Evolutionary conservation across 2,797 vertebrate genomes (phyloP).

Genomic region (Diglossa cyanea): DNA sequence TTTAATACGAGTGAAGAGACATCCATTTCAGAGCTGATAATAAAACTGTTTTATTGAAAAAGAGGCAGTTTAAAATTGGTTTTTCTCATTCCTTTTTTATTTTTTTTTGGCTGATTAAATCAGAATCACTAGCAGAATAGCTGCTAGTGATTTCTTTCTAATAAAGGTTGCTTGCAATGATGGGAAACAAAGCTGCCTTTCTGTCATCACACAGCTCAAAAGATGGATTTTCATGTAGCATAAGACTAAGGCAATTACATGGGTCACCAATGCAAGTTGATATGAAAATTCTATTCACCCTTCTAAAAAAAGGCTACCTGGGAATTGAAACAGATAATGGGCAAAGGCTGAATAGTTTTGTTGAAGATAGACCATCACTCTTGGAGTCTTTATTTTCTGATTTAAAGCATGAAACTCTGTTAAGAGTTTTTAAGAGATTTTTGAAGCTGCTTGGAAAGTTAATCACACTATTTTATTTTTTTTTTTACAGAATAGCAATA

Average conservation of each 20-base stretch:
- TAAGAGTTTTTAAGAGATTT: background rate
- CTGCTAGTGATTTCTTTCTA: background rate
- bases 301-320: background rate
- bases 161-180: background rate
- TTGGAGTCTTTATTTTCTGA: background rate
- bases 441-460: background rate
- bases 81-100: background rate
- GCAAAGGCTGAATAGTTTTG: background rate
- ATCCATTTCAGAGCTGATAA: conserved; percentile 23
- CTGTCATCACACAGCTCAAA: background rate
- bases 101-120: background rate
- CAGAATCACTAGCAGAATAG: background rate
- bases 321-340: background rate
- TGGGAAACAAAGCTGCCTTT: conserved; percentile 13
- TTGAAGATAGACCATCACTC: background rate
- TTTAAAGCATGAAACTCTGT: background rate
- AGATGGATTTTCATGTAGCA: conserved; percentile 11
- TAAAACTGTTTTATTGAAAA: conserved; percentile 19
- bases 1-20: background rate
- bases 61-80: background rate
- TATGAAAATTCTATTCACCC: conserved; percentile 5
- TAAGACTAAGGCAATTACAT: conserved; percentile 32
- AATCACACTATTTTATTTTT: background rate
- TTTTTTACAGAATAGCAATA: background rate
- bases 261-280: background rate